phyloP scores from a whole-genome alignment of 1,140 invertebrate genomes.

The Apocrypta bakeri region DNA sequence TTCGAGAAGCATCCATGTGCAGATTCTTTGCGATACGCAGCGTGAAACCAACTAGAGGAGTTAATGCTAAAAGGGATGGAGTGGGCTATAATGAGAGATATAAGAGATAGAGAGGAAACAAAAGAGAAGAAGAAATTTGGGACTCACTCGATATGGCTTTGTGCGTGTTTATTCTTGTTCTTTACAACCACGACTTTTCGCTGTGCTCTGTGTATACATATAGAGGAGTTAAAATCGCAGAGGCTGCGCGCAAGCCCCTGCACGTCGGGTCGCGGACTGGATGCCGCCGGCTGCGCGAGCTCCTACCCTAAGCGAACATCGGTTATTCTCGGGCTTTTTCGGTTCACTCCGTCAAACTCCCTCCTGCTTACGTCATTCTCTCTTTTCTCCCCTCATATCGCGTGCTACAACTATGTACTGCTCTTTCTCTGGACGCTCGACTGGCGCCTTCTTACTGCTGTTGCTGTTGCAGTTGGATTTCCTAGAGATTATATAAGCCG shows the following conservation, averaged over 20 bases:
- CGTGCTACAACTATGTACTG: not conserved
- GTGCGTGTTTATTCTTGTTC: not conserved
- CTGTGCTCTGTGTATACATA: not conserved
- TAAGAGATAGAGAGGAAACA: not conserved
- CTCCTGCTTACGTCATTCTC: slow-evolving; percentile 44
- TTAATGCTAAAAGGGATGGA: too few species aligned
- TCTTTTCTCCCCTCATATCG: not conserved
- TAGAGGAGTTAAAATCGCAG: not conserved
- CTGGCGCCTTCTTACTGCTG: not conserved
- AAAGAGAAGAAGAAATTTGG: not conserved
- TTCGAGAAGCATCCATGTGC: not conserved
- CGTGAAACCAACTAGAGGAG: not conserved
- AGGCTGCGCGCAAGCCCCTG: not conserved
- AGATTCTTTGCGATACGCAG: not conserved
- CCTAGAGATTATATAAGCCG: not conserved
- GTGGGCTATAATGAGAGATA: too few species aligned
- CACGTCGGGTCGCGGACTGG: slow-evolving; percentile 33
- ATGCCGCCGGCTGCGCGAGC: slow-evolving; percentile 27
- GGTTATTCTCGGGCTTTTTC: slow-evolving; percentile 39
- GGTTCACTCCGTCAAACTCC: slow-evolving; percentile 47
- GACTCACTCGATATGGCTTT: not conserved
- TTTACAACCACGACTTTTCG: not conserved
- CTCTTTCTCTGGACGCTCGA: not conserved
- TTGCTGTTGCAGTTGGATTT: not conserved
- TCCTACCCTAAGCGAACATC: not conserved